Conservation (phyloP, 2,113 vertebrate species). For the Saimiri boliviensis region DNA sequence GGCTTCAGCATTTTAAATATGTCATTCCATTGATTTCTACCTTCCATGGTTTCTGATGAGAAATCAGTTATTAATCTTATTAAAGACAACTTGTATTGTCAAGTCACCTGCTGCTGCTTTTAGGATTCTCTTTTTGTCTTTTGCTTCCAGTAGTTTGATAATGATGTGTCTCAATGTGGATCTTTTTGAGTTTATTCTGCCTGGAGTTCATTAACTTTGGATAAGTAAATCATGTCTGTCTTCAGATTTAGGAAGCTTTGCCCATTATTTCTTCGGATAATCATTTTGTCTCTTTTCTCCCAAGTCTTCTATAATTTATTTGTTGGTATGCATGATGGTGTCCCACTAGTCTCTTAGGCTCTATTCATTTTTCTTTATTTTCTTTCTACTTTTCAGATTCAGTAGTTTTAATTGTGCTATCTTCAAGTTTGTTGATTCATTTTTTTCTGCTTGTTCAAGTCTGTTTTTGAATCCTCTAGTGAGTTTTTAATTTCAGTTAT, state of each 20-base stretch:
- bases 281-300: not conserved
- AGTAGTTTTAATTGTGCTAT: not conserved
- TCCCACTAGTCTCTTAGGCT: not conserved
- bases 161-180: not conserved
- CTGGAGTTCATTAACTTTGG: not conserved
- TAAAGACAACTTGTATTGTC: not conserved
- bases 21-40: not conserved
- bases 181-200: not conserved
- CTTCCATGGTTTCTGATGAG: not conserved
- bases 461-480: not conserved
- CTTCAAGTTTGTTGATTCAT: not conserved
- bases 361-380: not conserved
- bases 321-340: not conserved
- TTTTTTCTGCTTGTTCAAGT: not conserved
- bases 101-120: not conserved
- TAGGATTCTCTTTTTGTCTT: not conserved
- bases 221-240: not conserved
- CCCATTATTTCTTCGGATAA: not conserved
- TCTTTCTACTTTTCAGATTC: not conserved
- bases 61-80: not conserved
- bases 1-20: not conserved
- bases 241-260: not conserved
- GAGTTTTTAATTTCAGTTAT: not conserved
- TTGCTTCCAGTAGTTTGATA: not conserved
- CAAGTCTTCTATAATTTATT: not conserved